Percentiles rank a stretch among this genome's conserved stretches.
Evolutionary conservation across 2,888 invertebrate genomes (phyloP).

Genomic region (Strigamia crassipes): DNA sequence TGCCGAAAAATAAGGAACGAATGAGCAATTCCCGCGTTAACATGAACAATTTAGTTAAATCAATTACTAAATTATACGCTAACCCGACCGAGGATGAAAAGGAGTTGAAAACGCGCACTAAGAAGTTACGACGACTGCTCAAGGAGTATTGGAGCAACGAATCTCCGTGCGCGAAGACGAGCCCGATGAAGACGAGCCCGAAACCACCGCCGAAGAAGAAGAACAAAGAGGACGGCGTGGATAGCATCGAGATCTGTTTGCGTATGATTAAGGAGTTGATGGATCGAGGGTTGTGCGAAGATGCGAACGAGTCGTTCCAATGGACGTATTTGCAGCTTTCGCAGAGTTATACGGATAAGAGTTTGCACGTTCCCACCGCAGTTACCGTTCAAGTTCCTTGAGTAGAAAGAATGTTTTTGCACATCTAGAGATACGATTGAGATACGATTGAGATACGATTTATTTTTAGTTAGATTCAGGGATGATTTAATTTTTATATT

Average conservation of each 20-base stretch:
- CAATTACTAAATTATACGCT: background rate
- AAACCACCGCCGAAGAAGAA: background rate
- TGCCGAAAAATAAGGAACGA: background rate
- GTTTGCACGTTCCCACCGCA: background rate
- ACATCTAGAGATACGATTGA: background rate
- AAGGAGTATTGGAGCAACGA: background rate
- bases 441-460: background rate
- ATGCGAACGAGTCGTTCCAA: background rate
- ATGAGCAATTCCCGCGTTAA: background rate
- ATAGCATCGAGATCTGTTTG: background rate
- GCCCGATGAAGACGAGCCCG: too few species aligned
- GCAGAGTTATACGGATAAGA: background rate
- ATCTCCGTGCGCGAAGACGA: background rate
- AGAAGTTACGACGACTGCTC: background rate
- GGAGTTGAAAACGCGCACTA: background rate
- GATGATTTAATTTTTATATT: background rate
- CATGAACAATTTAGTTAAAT: background rate
- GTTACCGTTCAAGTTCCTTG: background rate
- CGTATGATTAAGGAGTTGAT: background rate
- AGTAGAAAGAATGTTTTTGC: background rate
- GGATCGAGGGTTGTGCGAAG: background rate
- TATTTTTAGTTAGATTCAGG: background rate
- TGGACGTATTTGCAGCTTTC: background rate
- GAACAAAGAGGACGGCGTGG: background rate
- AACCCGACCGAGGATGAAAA: background rate